A percentile compares a stretch with the other conserved stretches of the same genome.
Conservation (phyloP, 2,888 invertebrate species). For the Parascotia fuliginaria region DNA sequence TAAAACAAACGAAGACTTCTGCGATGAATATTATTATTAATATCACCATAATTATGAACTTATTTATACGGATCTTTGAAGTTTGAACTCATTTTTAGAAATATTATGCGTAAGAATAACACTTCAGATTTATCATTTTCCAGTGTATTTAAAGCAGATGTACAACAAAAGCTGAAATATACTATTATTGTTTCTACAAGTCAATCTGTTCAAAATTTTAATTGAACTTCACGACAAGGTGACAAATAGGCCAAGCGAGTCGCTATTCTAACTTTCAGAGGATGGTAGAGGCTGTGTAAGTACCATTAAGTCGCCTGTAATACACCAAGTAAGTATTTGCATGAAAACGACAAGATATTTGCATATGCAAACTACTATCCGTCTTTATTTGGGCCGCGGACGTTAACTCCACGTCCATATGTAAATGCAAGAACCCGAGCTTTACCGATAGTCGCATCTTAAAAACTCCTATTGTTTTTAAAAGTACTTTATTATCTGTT, state of each 20-base stretch:
- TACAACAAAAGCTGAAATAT: too few relatives aligned
- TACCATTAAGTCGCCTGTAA: conserved; percentile 80
- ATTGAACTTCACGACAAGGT: conserved; percentile 19
- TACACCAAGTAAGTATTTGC: conserved; percentile 80
- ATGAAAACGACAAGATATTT: conserved; percentile 79
- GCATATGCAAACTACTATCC: conserved; percentile 83
- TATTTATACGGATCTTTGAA: too few relatives aligned
- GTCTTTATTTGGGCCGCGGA: conserved; percentile 80
- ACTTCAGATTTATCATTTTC: too few relatives aligned
- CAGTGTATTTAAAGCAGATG: too few relatives aligned
- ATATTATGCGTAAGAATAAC: too few relatives aligned
- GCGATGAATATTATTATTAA: too few relatives aligned
- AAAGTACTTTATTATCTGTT: conserved; percentile 52
- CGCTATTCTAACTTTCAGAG: conserved; percentile 52
- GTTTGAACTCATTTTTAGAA: too few relatives aligned
- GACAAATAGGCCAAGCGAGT: conserved; percentile 57
- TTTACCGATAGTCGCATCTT: conserved; percentile 58
- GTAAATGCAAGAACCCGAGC: conserved; percentile 63
- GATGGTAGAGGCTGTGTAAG: conserved; percentile 70
- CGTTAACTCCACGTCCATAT: conserved; percentile 73
- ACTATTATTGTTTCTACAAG: conserved; percentile 3
- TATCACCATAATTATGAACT: too few relatives aligned
- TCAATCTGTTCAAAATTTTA: conserved; percentile 11
- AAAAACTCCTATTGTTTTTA: conserved; percentile 53
- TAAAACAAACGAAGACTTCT: too few relatives aligned